A percentile compares a stretch with the other conserved stretches of the same genome.
These are phyloP conservation scores for Tetramorium parvispinum DNA, from an alignment of 1,140 invertebrate genomes.

Conservation along the genomic window DNA sequence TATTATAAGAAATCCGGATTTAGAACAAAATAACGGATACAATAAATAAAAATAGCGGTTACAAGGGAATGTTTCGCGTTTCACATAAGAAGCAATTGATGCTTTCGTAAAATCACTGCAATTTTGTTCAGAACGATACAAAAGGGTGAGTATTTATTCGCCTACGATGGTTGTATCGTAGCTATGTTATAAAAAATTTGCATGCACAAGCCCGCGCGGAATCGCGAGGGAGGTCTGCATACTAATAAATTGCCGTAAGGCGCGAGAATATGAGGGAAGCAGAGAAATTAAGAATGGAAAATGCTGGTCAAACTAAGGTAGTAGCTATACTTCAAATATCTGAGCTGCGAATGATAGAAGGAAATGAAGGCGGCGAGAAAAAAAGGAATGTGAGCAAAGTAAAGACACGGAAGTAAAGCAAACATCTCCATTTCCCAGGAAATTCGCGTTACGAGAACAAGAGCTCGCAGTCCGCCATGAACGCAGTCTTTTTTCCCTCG, in stretches of 20 bases:
- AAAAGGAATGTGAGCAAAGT: constrained; percentile 35
- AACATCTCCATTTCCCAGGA: constrained; percentile 49
- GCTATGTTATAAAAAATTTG: constrained; percentile 58
- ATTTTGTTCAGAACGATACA: background rate
- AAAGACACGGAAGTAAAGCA: constrained; percentile 47
- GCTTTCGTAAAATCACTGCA: constrained; percentile 25
- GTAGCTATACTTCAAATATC: constrained; percentile 52
- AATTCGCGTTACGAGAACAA: constrained; percentile 45
- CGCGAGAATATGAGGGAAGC: background rate
- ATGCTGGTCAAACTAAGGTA: constrained; percentile 51
- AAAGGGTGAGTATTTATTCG: constrained; percentile 20
- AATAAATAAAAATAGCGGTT: background rate
- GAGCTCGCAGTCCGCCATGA: constrained; percentile 1
- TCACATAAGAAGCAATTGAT: constrained; percentile 27
- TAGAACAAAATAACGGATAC: background rate
- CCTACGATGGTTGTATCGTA: constrained; percentile 30
- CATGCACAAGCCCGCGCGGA: constrained; percentile 32
- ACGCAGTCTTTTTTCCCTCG: background rate
- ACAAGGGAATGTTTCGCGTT: background rate
- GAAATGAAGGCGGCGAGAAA: constrained; percentile 7
- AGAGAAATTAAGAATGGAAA: constrained; percentile 51
- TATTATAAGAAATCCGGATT: background rate
- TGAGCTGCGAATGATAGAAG: constrained; percentile 46
- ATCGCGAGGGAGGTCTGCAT: constrained; percentile 41
- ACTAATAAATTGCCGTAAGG: constrained; percentile 47